Conservation (phyloP, 2,113 vertebrate genomes). For the Oryzias javanicus region DNA sequence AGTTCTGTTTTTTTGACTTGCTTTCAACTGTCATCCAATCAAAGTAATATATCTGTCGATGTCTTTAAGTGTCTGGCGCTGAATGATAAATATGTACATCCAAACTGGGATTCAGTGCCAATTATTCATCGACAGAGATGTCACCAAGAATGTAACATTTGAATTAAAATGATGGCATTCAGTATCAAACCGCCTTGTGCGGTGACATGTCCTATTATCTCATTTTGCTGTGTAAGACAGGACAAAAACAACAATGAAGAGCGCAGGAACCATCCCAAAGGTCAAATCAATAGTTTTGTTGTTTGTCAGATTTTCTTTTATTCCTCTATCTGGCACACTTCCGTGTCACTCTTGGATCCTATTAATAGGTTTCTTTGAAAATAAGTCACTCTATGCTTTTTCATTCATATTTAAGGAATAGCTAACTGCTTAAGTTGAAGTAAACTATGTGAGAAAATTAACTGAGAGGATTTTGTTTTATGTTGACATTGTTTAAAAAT, state of each 20-base stretch:
- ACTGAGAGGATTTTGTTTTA: no score
- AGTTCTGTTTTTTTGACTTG: slow-evolving; percentile 36
- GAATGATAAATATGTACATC: slow-evolving; percentile 73
- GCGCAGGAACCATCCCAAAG: slow-evolving; percentile 50
- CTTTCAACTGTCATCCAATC: slow-evolving; percentile 67
- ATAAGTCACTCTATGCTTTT: slow-evolving; percentile 19
- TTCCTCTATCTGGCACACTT: slow-evolving; percentile 28
- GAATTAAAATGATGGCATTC: slow-evolving; percentile 71
- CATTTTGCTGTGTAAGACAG: slow-evolving; percentile 39
- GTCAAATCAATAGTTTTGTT: slow-evolving; percentile 65
- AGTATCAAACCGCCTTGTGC: slow-evolving; percentile 57
- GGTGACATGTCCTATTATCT: slow-evolving; percentile 65
- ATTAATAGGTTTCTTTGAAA: slow-evolving; percentile 51
- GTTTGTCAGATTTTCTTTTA: slow-evolving; percentile 6
- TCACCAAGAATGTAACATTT: slow-evolving; percentile 66
- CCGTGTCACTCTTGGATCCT: slow-evolving; percentile 59
- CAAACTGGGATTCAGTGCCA: slow-evolving; percentile 63
- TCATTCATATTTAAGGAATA: slow-evolving; percentile 12
- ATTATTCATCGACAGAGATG: slow-evolving; percentile 70
- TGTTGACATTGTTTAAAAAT: no score
- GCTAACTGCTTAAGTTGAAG: not conserved
- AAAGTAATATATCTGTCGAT: slow-evolving; percentile 63
- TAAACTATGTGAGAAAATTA: not conserved
- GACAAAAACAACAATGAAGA: slow-evolving; percentile 55
- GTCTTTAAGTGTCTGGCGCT: slow-evolving; percentile 62